Base-by-base conservation (phyloP, 1,140 invertebrate genomes). In the Drosophila sp. region DNA sequence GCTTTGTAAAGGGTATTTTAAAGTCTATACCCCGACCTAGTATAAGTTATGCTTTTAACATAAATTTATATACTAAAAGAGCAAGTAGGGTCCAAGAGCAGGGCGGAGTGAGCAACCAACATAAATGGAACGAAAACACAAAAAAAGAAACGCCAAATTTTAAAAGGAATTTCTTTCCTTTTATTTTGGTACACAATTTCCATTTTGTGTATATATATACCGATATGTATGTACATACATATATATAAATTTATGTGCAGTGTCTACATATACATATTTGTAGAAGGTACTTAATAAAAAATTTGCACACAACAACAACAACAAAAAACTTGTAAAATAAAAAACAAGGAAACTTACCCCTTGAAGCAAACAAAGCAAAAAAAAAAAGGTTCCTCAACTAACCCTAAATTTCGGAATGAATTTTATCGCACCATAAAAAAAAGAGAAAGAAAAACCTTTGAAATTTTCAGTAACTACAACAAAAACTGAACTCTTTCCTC, bases 401-500 rank as follows among this genome's bases (percentile, higher is more conserved):
- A 23, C 27, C 38, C 58, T 47, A 33, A 44, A 62, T 44, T 47
- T 32, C 40, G 29, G 47, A 66, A 73, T 35, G 29, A 23, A 60
- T 73, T 73, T 73, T 65, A 73, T 73, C 8, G 71, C 41, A 41
- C 33, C 70, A 29, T 73, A 73, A 73, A 72, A 73, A 73, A 50
- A 73, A 73, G 50, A 54, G 65, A 4, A 41, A 30, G 55, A 64
- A 55, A 35, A 54, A 29, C 27, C 10, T 60, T 71, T 71, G n/a
- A 32, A 55, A 29, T 56, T 69, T 3, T 17, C 29, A 47, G 32
- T 8, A 27, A 61, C 47, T 55, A 57, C n/a, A 44, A 35, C 54
- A 44, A 47, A 47, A 47, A 47, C 44, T 47, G 17, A 25, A 25
- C 44, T 47, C 44, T 47, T 47, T 25, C 17, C 44, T 2, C 33